These are phyloP conservation scores for Sebastes itinus DNA, from an alignment of 2,797 vertebrate genomes.

Conservation along the genomic window DNA sequence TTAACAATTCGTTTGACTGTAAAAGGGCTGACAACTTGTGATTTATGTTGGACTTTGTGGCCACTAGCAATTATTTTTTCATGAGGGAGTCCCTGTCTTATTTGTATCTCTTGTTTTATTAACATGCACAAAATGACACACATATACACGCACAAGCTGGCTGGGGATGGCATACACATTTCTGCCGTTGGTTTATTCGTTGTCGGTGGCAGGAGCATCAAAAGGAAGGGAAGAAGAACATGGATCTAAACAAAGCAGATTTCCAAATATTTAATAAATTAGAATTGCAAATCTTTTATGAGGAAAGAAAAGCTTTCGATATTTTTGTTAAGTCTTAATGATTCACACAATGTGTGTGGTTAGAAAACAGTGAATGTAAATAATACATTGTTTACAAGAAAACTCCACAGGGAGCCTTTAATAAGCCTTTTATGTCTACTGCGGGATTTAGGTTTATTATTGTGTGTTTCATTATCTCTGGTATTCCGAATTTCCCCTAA, in stretches of 20 bases:
- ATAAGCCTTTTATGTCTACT: constrained; percentile 2
- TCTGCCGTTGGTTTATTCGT: accelerated
- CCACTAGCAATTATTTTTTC: neutral
- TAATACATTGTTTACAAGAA: neutral
- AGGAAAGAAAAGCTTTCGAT: neutral
- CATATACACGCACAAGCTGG: neutral
- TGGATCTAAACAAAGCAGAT: neutral
- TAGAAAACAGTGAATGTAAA: neutral
- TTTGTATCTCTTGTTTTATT: neutral
- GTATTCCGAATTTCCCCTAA: neutral
- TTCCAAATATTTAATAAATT: neutral
- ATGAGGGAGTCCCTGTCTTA: neutral
- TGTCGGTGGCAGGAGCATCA: neutral
- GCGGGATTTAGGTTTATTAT: neutral
- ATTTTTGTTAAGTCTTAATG: neutral
- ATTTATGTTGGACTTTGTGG: neutral
- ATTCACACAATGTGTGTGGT: neutral
- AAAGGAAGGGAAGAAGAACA: neutral
- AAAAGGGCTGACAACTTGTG: neutral
- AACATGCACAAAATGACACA: neutral
- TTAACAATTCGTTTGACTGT: neutral
- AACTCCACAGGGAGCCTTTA: constrained; percentile 6
- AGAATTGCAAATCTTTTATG: neutral
- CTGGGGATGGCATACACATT: neutral
- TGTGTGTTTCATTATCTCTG: constrained; percentile 2